These are phyloP conservation scores for Lasioglossum zephyrum DNA, from an alignment of 2,888 invertebrate genomes.

Conservation along the genomic window DNA sequence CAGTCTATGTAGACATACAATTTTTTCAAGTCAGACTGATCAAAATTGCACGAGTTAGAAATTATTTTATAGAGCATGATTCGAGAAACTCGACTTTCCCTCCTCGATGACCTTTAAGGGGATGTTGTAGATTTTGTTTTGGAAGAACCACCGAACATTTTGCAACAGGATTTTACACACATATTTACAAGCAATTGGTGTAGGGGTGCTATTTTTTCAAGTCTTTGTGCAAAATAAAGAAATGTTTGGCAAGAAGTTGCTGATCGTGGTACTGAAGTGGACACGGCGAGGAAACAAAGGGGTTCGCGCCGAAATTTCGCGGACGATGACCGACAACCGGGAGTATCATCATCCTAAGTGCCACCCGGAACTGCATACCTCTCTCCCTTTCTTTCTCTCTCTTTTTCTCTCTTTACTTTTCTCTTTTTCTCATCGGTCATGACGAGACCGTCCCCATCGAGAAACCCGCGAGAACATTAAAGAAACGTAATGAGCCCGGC, in stretches of 20 bases:
- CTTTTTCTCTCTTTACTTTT: conserved; percentile 46
- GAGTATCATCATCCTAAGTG: conserved; percentile 83
- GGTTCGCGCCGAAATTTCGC: conserved; percentile 67
- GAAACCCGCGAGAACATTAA: conserved; percentile 75
- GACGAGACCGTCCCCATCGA: conserved; percentile 78
- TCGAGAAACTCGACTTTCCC: no score
- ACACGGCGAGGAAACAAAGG: background rate
- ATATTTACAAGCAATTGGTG: background rate
- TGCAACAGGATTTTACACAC: background rate
- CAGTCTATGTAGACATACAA: rapidly evolving
- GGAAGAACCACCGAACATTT: background rate
- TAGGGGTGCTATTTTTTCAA: background rate
- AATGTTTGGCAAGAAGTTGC: background rate
- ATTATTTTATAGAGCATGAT: background rate
- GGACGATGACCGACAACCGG: conserved; percentile 72
- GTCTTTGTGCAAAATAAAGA: background rate
- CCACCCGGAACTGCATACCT: conserved; percentile 84
- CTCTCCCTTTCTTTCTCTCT: conserved; percentile 75
- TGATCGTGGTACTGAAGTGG: background rate
- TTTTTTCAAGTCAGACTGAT: background rate
- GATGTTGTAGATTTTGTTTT: background rate
- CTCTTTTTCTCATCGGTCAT: conserved; percentile 74
- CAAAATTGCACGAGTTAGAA: background rate
- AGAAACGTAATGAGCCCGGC: conserved; percentile 57
- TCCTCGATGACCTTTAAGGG: no score